Conservation (phyloP, 2,113 vertebrate genomes). For the Chitala chitala region DNA sequence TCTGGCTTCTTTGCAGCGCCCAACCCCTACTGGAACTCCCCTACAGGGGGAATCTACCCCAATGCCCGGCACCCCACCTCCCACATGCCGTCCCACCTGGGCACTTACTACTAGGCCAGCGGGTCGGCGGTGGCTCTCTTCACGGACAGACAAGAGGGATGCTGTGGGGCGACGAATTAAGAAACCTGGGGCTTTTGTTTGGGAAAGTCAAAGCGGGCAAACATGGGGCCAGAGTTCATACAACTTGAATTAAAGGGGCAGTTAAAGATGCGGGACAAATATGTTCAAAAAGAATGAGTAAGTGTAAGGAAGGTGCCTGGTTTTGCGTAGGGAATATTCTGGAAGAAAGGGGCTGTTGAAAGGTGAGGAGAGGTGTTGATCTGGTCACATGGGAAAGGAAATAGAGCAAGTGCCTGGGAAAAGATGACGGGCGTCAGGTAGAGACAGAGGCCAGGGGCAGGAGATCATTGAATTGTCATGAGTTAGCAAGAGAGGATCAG, state of each 20-base stretch:
- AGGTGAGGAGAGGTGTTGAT: not conserved
- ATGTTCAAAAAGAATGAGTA: not conserved
- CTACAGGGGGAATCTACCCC: conserved; percentile 75
- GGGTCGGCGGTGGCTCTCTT: no score
- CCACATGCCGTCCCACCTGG: conserved; percentile 81
- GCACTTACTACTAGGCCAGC: conserved; percentile 73
- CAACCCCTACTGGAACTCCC: conserved; percentile 82
- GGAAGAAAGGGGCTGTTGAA: not conserved
- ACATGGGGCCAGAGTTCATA: not conserved
- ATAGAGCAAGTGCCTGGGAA: not conserved
- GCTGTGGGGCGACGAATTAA: conserved; percentile 7
- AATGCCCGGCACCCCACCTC: conserved; percentile 72
- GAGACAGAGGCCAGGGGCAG: not conserved
- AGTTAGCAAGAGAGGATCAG: conserved; percentile 7
- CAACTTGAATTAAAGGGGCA: conserved; percentile 4
- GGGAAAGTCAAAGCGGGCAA: not conserved
- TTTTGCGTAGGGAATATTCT: not conserved
- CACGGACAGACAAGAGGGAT: conserved; percentile 17
- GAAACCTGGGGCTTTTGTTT: conserved; percentile 25
- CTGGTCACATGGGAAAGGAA: not conserved
- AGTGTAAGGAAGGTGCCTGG: not conserved
- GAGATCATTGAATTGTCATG: conserved; percentile 15
- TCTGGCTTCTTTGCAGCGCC: conserved; percentile 77
- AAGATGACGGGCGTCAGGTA: not conserved
- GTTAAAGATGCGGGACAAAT: not conserved